phyloP scores from a whole-genome alignment of 1,140 invertebrate genomes.

The Nomia melanderi region DNA sequence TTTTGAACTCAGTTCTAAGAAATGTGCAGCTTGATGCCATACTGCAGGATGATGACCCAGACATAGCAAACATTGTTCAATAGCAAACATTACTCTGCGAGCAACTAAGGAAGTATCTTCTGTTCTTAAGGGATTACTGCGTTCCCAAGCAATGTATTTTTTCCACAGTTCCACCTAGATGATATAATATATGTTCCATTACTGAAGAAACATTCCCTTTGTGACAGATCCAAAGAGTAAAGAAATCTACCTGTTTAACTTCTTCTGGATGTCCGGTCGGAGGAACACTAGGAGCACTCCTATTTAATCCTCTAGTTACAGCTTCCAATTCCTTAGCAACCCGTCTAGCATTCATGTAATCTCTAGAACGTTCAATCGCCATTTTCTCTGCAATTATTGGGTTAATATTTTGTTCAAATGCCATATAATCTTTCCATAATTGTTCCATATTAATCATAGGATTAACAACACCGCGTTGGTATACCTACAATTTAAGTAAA shows the following conservation, averaged over 20 bases:
- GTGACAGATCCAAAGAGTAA: neutral
- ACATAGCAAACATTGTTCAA: slow-evolving; percentile 98
- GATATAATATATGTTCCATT: slow-evolving; percentile 30
- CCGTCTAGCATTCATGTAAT: slow-evolving; percentile 98
- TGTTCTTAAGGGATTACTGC: slow-evolving; percentile 96
- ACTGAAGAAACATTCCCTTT: neutral
- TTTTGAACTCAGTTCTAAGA: slow-evolving; percentile 96
- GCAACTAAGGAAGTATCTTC: slow-evolving; percentile 97
- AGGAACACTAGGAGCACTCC: slow-evolving; percentile 96
- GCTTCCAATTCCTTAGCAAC: slow-evolving; percentile 99
- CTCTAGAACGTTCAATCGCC: slow-evolving; percentile 93
- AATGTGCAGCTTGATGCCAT: slow-evolving; percentile 99
- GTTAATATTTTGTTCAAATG: slow-evolving; percentile 97
- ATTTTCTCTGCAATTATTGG: slow-evolving; percentile 97
- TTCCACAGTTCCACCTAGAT: slow-evolving; percentile 98
- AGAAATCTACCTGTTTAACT: slow-evolving; percentile 89
- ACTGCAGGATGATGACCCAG: slow-evolving; percentile 98
- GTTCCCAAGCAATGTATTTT: slow-evolving; percentile 99
- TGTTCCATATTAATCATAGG: slow-evolving; percentile 99
- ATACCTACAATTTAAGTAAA: slow-evolving; percentile 84
- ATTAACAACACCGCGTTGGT: slow-evolving; percentile 96
- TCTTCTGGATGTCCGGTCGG: slow-evolving; percentile 95
- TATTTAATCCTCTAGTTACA: slow-evolving; percentile 95
- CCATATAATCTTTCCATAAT: slow-evolving; percentile 99
- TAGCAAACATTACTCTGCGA: slow-evolving; percentile 98